A percentile compares a stretch with the other conserved stretches of the same genome.
phyloP scores from a whole-genome alignment of 1,140 invertebrate species.

The Eumaeus atala region DNA sequence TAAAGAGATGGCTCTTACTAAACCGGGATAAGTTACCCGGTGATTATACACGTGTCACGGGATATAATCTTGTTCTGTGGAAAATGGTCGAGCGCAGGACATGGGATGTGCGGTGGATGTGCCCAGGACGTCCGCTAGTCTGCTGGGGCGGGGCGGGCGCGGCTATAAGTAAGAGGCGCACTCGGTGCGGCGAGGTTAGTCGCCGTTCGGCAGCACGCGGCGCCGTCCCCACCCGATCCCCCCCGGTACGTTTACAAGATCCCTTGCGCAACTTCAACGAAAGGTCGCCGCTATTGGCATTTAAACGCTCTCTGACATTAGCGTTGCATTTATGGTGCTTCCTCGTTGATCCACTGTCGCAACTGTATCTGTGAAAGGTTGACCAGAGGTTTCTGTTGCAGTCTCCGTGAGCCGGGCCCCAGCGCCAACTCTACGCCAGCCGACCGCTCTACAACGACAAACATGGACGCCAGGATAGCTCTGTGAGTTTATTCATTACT shows the following conservation, averaged over 20 bases:
- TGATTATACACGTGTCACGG: too few species aligned
- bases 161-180: conserved; percentile 67
- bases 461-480: conserved; percentile 50
- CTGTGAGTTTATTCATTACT: conserved; percentile 48
- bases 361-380: conserved; percentile 66
- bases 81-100: neutral
- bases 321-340: conserved; percentile 70
- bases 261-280: conserved; percentile 66
- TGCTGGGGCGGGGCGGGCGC: conserved; percentile 24
- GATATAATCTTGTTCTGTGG: too few species aligned
- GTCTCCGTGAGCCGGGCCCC: conserved; percentile 44
- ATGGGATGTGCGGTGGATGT: conserved; percentile 5
- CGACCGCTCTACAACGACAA: conserved; percentile 23
- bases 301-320: conserved; percentile 71
- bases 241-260: conserved; percentile 41
- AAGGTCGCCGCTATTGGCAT: conserved; percentile 71
- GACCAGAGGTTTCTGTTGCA: conserved; percentile 66
- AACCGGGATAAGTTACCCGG: too few species aligned
- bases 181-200: conserved; percentile 65
- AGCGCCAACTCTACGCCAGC: conserved; percentile 34
- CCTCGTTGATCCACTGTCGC: conserved; percentile 66
- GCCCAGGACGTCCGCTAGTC: neutral
- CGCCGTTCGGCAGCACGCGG: conserved; percentile 57
- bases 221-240: conserved; percentile 48
- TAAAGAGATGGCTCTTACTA: too few species aligned